These are phyloP conservation scores for Edolisoma coerulescens DNA, from an alignment of 2,113 vertebrate species.

Conservation along the genomic window DNA sequence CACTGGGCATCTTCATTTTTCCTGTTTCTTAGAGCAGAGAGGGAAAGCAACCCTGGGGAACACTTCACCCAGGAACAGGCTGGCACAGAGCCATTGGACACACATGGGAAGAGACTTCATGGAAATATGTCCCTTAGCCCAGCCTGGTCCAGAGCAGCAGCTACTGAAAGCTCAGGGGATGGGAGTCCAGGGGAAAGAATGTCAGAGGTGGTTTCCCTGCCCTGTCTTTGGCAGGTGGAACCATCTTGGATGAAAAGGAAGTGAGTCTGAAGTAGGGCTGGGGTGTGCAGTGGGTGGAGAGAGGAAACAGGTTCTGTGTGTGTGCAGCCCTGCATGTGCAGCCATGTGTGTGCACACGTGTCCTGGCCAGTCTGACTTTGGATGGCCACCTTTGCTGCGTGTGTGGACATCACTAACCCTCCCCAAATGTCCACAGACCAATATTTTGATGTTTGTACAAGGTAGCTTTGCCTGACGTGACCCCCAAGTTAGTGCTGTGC, in stretches of 20 bases:
- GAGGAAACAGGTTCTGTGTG: background rate
- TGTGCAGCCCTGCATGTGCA: background rate
- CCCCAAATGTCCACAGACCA: background rate
- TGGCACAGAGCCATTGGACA: background rate
- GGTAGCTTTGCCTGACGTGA: background rate
- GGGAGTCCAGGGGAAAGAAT: background rate
- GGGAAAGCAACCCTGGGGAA: background rate
- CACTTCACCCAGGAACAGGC: background rate
- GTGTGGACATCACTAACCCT: background rate
- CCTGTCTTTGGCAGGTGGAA: background rate
- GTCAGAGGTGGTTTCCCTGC: background rate
- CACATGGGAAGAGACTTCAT: background rate
- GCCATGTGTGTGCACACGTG: background rate
- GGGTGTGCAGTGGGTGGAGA: background rate
- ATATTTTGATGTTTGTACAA: fast-evolving
- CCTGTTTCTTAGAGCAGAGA: background rate
- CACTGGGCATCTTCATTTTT: background rate
- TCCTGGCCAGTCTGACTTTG: background rate
- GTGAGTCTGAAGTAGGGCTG: background rate
- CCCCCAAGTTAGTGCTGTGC: fast-evolving
- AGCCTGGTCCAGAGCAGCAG: background rate
- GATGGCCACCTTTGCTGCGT: background rate
- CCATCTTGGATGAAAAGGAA: background rate
- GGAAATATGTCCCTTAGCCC: background rate
- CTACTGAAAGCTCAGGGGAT: background rate